phyloP scores from a whole-genome alignment of 2,888 invertebrate species.

The Agrotis clavis region DNA sequence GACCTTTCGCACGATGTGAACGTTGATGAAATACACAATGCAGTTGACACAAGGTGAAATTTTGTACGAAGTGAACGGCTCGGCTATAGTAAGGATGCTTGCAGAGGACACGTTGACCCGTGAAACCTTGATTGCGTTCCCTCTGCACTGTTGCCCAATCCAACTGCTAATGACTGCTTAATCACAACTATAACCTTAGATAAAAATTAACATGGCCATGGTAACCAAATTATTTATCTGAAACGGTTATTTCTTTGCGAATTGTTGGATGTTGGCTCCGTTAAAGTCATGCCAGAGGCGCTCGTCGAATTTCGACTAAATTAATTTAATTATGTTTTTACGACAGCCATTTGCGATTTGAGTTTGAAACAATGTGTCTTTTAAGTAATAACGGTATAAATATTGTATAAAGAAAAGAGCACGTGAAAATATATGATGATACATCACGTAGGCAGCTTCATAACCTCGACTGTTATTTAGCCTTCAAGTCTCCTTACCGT shows the following conservation, averaged over 20 bases:
- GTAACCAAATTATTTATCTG: slow-evolving; percentile 54
- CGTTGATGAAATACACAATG: slow-evolving; percentile 79
- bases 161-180: slow-evolving; percentile 64
- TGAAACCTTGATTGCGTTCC: slow-evolving; percentile 78
- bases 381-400: slow-evolving; percentile 28
- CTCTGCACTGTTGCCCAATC: slow-evolving; percentile 75
- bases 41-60: slow-evolving; percentile 86
- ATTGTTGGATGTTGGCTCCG: slow-evolving; percentile 43
- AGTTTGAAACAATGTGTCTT: slow-evolving; percentile 20
- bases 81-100: slow-evolving; percentile 79
- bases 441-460: slow-evolving; percentile 76
- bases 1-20: slow-evolving; percentile 75
- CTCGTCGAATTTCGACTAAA: slow-evolving; percentile 28
- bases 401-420: slow-evolving; percentile 31
- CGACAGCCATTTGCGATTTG: slow-evolving; percentile 21
- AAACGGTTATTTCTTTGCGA: slow-evolving; percentile 43
- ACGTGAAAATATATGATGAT: slow-evolving; percentile 61
- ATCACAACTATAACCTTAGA: slow-evolving; percentile 64
- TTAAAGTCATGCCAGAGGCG: slow-evolving; percentile 29
- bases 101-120: slow-evolving; percentile 78
- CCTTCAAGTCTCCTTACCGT: slow-evolving; percentile 86
- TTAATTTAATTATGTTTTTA: slow-evolving; percentile 46
- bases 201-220: slow-evolving; percentile 65
- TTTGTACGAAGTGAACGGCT: slow-evolving; percentile 84
- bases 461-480: slow-evolving; percentile 80